Conservation (phyloP, 1,140 invertebrate species). For the Gerris buenoi region DNA sequence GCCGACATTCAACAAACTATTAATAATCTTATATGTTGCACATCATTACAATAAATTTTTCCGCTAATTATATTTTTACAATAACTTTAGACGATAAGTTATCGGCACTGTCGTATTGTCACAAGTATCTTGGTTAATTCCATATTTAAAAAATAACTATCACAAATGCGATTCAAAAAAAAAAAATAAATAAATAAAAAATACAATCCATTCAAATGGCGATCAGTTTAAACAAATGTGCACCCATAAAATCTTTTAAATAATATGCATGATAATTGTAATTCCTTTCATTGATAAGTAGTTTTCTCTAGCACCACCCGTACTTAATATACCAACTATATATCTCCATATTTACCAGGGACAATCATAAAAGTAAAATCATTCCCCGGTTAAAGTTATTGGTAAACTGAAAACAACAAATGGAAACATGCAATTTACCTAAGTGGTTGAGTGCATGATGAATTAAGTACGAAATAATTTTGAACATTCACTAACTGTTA, state of each 20-base stretch:
- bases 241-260: neutral
- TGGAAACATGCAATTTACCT: neutral
- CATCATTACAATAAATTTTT: neutral
- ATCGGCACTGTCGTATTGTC: slow-evolving; percentile 2
- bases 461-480: neutral
- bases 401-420: neutral
- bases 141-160: neutral
- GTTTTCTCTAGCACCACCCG: too few species aligned
- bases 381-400: neutral
- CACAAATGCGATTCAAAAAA: neutral
- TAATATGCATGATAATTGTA: too few species aligned
- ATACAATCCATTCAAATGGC: neutral
- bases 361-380: neutral
- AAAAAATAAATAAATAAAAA: neutral
- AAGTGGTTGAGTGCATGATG: neutral
- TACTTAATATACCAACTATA: neutral
- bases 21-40: neutral
- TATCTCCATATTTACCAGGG: neutral
- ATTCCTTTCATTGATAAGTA: too few species aligned
- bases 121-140: neutral
- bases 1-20: neutral
- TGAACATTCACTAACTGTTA: neutral
- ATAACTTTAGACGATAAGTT: neutral
- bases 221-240: neutral
- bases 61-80: neutral